phyloP scores from a whole-genome alignment of 2,797 vertebrate genomes.

The Semaprochilodus insignis region DNA sequence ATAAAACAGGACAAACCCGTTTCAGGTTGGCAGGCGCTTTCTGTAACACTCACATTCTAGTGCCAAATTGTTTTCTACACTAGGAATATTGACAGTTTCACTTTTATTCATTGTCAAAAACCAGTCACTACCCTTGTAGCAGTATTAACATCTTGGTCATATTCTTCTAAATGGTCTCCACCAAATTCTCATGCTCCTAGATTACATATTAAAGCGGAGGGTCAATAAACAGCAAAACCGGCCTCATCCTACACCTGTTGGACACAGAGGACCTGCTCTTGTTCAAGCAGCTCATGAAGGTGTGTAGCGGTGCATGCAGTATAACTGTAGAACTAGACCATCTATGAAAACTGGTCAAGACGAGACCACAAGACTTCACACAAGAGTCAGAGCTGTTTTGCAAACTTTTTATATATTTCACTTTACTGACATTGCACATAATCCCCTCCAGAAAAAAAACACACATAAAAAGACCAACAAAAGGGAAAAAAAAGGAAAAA shows the following conservation, averaged over 20 bases:
- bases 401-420: constrained; percentile 55
- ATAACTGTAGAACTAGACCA: too few relatives aligned
- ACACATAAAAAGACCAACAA: constrained; percentile 55
- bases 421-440: constrained; percentile 78
- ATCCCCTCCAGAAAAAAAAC: constrained; percentile 74
- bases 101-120: background rate
- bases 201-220: too few relatives aligned
- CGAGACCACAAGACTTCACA: background rate
- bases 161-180: background rate
- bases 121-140: background rate
- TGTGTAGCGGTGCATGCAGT: too few relatives aligned
- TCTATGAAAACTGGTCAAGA: background rate
- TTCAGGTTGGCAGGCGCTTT: background rate
- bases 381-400: constrained; percentile 59
- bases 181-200: too few relatives aligned
- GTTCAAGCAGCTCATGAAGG: too few relatives aligned
- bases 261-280: too few relatives aligned
- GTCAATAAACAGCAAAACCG: too few relatives aligned
- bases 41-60: too few relatives aligned
- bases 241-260: too few relatives aligned
- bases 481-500: constrained; percentile 62
- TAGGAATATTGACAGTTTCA: background rate
- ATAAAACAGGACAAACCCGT: background rate
- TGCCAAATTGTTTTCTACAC: too few relatives aligned
- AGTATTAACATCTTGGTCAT: background rate